Conservation (phyloP, 2,888 invertebrate species). For the Anthophora plumipes region DNA sequence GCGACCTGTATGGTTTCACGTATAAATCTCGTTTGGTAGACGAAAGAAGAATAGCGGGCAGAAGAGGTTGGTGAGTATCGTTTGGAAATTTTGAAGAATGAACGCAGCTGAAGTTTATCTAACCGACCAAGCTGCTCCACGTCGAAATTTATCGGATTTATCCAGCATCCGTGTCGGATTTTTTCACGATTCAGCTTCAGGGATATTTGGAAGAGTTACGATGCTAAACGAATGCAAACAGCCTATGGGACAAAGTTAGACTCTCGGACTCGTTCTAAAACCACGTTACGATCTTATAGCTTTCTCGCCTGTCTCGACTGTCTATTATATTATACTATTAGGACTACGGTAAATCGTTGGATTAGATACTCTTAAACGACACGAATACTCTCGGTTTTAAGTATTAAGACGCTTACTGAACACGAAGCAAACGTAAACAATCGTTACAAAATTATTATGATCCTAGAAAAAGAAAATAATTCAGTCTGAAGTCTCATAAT, state of each 20-base stretch:
- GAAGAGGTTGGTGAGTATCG: background rate
- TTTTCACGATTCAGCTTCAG: background rate
- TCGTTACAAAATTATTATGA: no score
- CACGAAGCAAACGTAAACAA: no score
- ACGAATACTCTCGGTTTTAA: background rate
- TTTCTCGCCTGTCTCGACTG: slow-evolving; percentile 5
- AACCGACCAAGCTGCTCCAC: background rate
- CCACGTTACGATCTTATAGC: slow-evolving; percentile 8
- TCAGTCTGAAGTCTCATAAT: no score
- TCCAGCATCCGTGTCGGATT: background rate
- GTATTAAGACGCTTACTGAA: no score
- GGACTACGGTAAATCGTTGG: slow-evolving; percentile 27
- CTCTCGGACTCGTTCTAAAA: slow-evolving; percentile 15
- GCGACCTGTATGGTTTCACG: slow-evolving; percentile 33
- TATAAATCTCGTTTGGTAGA: slow-evolving; percentile 47
- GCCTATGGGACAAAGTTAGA: slow-evolving; percentile 6
- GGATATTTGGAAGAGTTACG: slow-evolving; percentile 35
- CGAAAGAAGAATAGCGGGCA: slow-evolving; percentile 1
- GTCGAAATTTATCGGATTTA: slow-evolving; percentile 43
- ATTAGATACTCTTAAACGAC: slow-evolving; percentile 9
- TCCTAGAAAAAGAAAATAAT: no score
- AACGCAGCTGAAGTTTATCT: slow-evolving; percentile 9
- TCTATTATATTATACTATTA: slow-evolving; percentile 36
- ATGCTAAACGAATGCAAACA: slow-evolving; percentile 32
- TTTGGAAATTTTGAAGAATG: slow-evolving; percentile 26